These are phyloP conservation scores for Petrocephalus microphthalmus DNA, from an alignment of 2,113 vertebrate species.

Conservation along the genomic window DNA sequence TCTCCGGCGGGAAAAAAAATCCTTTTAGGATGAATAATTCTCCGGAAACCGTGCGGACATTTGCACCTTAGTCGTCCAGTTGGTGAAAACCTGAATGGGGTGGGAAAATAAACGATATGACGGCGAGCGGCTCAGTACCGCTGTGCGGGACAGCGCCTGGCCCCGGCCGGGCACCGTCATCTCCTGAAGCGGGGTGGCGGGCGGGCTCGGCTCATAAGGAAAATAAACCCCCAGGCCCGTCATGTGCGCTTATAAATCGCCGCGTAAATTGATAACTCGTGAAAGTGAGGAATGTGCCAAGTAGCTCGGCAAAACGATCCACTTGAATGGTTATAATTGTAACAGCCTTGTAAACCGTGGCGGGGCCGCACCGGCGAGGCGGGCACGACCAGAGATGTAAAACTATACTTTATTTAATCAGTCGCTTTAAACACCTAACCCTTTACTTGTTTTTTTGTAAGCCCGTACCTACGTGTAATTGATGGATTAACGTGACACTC, in stretches of 20 bases:
- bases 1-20: slow-evolving; percentile 20
- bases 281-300: slow-evolving; percentile 24
- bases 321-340: neutral
- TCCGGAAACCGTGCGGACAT: neutral
- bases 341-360: slow-evolving; percentile 13
- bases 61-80: slow-evolving; percentile 8
- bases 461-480: slow-evolving; percentile 18
- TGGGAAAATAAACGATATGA: slow-evolving; percentile 35
- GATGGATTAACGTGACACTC: neutral
- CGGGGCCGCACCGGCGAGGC: neutral
- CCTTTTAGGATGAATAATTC: slow-evolving; percentile 34
- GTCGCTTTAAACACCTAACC: slow-evolving; percentile 9
- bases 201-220: slow-evolving; percentile 3
- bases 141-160: neutral
- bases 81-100: slow-evolving; percentile 35
- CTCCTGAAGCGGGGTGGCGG: neutral
- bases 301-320: neutral
- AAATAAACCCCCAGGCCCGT: slow-evolving; percentile 32
- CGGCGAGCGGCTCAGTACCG: neutral
- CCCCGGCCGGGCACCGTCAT: neutral
- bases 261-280: slow-evolving; percentile 17
- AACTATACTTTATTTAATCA: slow-evolving; percentile 29
- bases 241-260: slow-evolving; percentile 23
- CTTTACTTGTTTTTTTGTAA: neutral
- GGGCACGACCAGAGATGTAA: slow-evolving; percentile 15